phyloP scores from a whole-genome alignment of 2,113 vertebrate species.

The Ranitomeya variabilis region DNA sequence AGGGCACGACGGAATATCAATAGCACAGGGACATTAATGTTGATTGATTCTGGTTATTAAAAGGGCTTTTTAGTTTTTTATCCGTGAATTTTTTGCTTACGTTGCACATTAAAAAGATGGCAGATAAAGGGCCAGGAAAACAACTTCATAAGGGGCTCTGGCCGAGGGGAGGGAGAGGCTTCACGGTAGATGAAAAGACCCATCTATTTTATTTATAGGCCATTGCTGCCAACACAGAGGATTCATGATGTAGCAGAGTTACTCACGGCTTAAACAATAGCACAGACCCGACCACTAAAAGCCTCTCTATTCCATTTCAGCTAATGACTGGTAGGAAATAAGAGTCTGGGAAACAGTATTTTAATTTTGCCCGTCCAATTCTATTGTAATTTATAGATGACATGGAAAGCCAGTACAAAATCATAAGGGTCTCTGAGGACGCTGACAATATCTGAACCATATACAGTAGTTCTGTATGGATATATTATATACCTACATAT shows the following conservation, averaged over 20 bases:
- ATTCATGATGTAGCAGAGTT: background rate
- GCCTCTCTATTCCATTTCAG: constrained; percentile 6
- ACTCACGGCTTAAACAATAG: constrained; percentile 35
- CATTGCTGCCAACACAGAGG: constrained; percentile 18
- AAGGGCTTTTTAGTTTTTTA: background rate
- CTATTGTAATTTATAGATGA: constrained; percentile 9
- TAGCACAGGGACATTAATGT: fast-evolving
- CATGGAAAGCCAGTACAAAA: background rate
- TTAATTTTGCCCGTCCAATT: background rate
- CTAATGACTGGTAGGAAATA: background rate
- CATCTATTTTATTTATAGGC: constrained; percentile 51
- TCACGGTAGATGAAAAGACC: constrained; percentile 52
- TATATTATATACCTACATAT: no score
- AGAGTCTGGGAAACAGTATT: background rate
- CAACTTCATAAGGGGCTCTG: constrained; percentile 40
- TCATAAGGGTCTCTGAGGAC: no score
- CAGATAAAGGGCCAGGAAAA: constrained; percentile 34
- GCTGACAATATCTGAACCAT: no score
- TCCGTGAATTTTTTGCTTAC: background rate
- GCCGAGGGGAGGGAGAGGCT: background rate
- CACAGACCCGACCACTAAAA: background rate
- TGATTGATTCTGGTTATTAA: background rate
- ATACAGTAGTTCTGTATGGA: no score
- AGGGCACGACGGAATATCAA: fast-evolving
- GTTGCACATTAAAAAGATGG: constrained; percentile 36